Evolutionary conservation across 1,140 invertebrate genomes (phyloP).

Genomic region (Caenorhabditis brenneri): DNA sequence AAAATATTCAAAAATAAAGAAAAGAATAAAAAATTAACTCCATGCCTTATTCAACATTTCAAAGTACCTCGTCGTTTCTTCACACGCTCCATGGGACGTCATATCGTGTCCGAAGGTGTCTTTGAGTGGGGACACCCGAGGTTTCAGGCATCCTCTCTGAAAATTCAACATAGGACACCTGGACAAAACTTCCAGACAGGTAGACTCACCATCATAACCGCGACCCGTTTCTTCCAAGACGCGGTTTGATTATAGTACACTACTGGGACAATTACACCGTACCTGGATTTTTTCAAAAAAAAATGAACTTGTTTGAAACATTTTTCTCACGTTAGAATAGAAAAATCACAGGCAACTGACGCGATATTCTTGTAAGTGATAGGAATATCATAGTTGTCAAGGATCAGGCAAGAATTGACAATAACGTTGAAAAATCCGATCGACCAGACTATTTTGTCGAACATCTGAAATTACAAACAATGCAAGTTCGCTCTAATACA

Average conservation of each 20-base stretch:
- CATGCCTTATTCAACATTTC: not conserved
- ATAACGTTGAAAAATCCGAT: conserved; percentile 13
- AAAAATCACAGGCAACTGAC: not conserved
- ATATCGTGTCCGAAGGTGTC: not conserved
- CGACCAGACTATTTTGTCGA: not conserved
- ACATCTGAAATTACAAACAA: not conserved
- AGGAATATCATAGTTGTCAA: conserved; percentile 3
- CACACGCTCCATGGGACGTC: not conserved
- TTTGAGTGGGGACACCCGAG: not conserved
- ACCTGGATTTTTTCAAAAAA: not conserved
- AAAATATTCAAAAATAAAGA: not conserved
- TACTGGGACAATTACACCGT: not conserved
- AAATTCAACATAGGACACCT: not conserved
- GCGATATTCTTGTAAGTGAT: not conserved
- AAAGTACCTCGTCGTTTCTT: conserved; percentile 14
- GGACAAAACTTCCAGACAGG: not conserved
- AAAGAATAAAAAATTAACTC: not conserved
- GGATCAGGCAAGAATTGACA: not conserved
- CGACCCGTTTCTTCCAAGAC: not conserved
- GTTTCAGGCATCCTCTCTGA: not conserved
- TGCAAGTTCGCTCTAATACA: not conserved
- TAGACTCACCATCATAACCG: not conserved
- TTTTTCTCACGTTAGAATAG: not conserved
- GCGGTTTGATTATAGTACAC: not conserved
- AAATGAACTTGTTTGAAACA: not conserved